Conservation (phyloP, 2,888 invertebrate genomes). For the Troides oblongomaculatus region DNA sequence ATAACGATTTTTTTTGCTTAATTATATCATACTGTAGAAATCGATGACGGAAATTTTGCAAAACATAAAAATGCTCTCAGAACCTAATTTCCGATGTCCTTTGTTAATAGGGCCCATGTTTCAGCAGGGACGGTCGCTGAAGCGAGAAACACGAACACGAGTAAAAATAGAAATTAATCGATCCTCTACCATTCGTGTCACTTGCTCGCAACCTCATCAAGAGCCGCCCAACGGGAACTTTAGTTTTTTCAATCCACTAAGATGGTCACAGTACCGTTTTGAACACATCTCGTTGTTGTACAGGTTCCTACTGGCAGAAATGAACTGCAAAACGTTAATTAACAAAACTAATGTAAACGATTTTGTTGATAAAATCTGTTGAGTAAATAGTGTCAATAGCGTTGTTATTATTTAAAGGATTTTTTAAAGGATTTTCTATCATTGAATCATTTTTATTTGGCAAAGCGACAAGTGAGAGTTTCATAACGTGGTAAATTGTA, state of each 20-base stretch:
- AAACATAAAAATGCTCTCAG: slow-evolving; percentile 53
- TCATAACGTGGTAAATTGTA: too few relatives aligned
- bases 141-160: slow-evolving; percentile 42
- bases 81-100: slow-evolving; percentile 45
- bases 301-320: background rate
- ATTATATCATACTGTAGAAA: slow-evolving; percentile 28
- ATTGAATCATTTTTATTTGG: too few relatives aligned
- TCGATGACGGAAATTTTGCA: slow-evolving; percentile 37
- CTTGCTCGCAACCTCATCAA: slow-evolving; percentile 58
- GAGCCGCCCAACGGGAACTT: slow-evolving; percentile 40
- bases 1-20: too few relatives aligned
- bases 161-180: slow-evolving; percentile 79
- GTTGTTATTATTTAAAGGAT: too few relatives aligned
- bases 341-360: too few relatives aligned
- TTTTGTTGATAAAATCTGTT: too few relatives aligned
- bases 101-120: slow-evolving; percentile 51
- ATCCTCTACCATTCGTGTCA: slow-evolving; percentile 73
- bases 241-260: slow-evolving; percentile 32
- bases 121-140: slow-evolving; percentile 45
- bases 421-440: too few relatives aligned
- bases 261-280: slow-evolving; percentile 26
- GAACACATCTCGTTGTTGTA: slow-evolving; percentile 9
- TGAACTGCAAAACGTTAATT: too few relatives aligned
- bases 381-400: too few relatives aligned
- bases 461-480: too few relatives aligned